Evolutionary conservation across 1,140 invertebrate species (phyloP).

Genomic region (Orussus abietinus): DNA sequence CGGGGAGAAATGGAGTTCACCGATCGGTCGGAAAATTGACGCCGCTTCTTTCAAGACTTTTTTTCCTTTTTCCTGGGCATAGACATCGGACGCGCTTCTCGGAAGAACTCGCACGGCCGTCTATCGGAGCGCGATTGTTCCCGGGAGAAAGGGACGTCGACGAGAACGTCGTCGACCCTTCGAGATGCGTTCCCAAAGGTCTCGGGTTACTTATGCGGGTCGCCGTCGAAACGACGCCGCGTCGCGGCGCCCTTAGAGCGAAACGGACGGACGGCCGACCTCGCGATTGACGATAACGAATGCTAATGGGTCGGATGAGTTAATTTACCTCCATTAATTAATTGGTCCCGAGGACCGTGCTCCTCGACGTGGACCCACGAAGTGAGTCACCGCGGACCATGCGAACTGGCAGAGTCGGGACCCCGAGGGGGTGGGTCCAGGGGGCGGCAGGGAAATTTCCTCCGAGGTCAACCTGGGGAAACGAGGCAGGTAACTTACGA

Average conservation of each 20-base stretch:
- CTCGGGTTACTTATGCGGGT: constrained; percentile 42
- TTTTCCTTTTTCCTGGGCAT: too few species aligned
- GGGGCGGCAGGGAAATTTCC: neutral
- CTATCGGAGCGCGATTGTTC: too few species aligned
- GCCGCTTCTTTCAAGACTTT: too few species aligned
- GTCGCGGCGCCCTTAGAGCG: neutral
- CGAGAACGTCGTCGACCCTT: too few species aligned
- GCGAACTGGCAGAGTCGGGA: neutral
- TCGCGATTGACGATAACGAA: constrained; percentile 47
- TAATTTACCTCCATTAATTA: constrained; percentile 43
- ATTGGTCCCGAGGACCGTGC: constrained; percentile 18
- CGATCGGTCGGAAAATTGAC: too few species aligned
- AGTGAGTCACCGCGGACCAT: neutral
- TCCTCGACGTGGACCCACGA: neutral
- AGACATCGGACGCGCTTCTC: too few species aligned
- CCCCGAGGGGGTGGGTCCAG: neutral
- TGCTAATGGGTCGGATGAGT: constrained; percentile 46
- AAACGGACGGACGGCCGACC: constrained; percentile 24
- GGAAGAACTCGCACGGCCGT: too few species aligned
- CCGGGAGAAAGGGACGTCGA: too few species aligned
- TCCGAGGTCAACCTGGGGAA: too few species aligned
- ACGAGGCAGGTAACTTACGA: too few species aligned
- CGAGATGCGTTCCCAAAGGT: constrained; percentile 39
- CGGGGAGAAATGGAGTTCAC: too few species aligned
- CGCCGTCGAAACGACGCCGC: constrained; percentile 1